phyloP scores from a whole-genome alignment of 2,888 invertebrate genomes.

The Cremastinae sp. region DNA sequence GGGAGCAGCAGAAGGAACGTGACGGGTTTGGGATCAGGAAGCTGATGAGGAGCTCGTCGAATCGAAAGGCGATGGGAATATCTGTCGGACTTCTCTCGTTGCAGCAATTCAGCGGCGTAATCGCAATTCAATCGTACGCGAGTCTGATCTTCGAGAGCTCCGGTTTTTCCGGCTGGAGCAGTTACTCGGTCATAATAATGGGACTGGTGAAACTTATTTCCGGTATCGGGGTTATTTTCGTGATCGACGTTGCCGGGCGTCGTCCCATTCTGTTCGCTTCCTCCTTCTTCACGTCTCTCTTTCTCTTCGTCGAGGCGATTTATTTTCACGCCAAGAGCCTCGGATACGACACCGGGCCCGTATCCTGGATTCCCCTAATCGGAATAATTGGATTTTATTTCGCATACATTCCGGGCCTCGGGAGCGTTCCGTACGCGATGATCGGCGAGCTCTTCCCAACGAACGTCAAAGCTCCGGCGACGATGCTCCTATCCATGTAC shows the following conservation, averaged over 20 bases:
- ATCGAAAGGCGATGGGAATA: slow-evolving; percentile 24
- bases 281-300: background rate
- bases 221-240: slow-evolving; percentile 7
- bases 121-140: slow-evolving; percentile 40
- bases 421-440: slow-evolving; percentile 19
- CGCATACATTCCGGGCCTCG: slow-evolving; percentile 1
- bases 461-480: slow-evolving; percentile 45
- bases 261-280: slow-evolving; percentile 32
- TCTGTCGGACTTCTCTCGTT: slow-evolving; percentile 10
- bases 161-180: slow-evolving; percentile 28
- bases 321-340: slow-evolving; percentile 41
- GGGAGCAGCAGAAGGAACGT: background rate
- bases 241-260: slow-evolving; percentile 34
- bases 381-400: slow-evolving; percentile 39
- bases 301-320: slow-evolving; percentile 24
- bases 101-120: slow-evolving; percentile 25
- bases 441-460: slow-evolving; percentile 44
- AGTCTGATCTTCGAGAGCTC: slow-evolving; percentile 38
- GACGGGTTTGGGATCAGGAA: background rate
- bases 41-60: background rate
- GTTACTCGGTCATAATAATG: slow-evolving; percentile 40
- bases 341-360: slow-evolving; percentile 32
- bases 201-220: slow-evolving; percentile 20
- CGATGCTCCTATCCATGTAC: slow-evolving; percentile 45
- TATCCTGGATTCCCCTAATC: slow-evolving; percentile 41